Evolutionary conservation across 2,113 vertebrate species (phyloP).

Genomic region (Scartelaos histophorus): DNA sequence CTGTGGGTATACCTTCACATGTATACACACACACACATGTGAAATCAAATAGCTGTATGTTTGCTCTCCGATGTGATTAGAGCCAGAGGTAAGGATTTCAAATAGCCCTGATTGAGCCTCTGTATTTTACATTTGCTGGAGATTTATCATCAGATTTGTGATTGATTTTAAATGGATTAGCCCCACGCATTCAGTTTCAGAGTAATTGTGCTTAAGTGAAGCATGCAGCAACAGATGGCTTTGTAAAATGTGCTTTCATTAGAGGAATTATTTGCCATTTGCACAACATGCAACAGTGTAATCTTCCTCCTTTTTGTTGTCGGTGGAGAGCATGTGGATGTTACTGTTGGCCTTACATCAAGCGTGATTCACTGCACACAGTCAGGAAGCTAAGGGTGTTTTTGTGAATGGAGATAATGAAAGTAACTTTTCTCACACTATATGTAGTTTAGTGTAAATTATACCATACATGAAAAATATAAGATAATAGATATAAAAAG

Average conservation of each 20-base stretch:
- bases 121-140: conserved; percentile 75
- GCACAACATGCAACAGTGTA: conserved; percentile 37
- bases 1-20: conserved; percentile 77
- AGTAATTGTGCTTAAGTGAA: conserved; percentile 51
- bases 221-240: conserved; percentile 48
- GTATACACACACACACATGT: conserved; percentile 79
- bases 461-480: not conserved
- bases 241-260: conserved; percentile 55
- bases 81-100: conserved; percentile 77
- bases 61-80: conserved; percentile 82
- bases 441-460: not conserved
- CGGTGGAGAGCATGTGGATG: conserved; percentile 28
- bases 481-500: not conserved
- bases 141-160: conserved; percentile 75
- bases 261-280: conserved; percentile 54
- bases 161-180: conserved; percentile 48
- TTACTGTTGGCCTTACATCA: conserved; percentile 33
- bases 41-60: conserved; percentile 75
- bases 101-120: conserved; percentile 75
- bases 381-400: conserved; percentile 8
- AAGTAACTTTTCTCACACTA: not conserved
- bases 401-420: conserved; percentile 3
- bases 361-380: conserved; percentile 33
- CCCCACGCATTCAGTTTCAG: conserved; percentile 51
- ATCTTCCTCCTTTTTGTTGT: conserved; percentile 35